Base-by-base conservation (phyloP, 2,888 invertebrate species). In the Aricia artaxerxes region DNA sequence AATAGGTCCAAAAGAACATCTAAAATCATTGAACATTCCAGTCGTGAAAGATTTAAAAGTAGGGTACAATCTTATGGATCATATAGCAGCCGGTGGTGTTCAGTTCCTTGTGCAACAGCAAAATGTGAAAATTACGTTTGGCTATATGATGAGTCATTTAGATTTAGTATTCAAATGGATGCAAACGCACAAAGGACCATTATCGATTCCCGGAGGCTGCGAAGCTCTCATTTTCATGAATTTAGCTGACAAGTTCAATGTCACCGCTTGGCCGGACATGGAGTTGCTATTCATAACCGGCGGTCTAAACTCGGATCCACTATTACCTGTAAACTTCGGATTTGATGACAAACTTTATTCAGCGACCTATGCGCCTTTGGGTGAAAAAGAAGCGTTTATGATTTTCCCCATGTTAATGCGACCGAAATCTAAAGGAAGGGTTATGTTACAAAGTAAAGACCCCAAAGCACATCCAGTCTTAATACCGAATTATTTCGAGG, bases 401-500 rank as follows among this genome's bases (percentile, higher is more conserved):
- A 89, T 97, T 1, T 95, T 97, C 82, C 97, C 97, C 0, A 96
- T 97, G 92, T 87, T 97, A 57, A 95, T 97, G 88, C 94, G 97
- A 82, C 97, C 97, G 0, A 95, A 95, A 85, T 97, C 97, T n/a
- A 94, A 94, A 82, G 97, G 97, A 0, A 92, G 95, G 81, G 89
- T 97, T 0, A 94, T 92, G 88, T 92, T 98, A n/a, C 95, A 94
- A 84, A 96, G 96, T 13, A 96, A 92, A 80, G 96, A 98, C 87
- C 97, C 98, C 0, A 95, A 95, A 83, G 95, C 96, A 0, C 95
- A 96, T 84, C 97, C 98, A 0, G 90, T 95, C n/a, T 94, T 98
- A 78, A 95, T 97, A 83, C 97, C 97, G 0, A 97, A 97, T 87
- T 99, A 98, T 88, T 95, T 98, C 86, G 95, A 96, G 77, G 84